Base-by-base conservation (phyloP, 2,113 vertebrate species). In the Elachura formosa region DNA sequence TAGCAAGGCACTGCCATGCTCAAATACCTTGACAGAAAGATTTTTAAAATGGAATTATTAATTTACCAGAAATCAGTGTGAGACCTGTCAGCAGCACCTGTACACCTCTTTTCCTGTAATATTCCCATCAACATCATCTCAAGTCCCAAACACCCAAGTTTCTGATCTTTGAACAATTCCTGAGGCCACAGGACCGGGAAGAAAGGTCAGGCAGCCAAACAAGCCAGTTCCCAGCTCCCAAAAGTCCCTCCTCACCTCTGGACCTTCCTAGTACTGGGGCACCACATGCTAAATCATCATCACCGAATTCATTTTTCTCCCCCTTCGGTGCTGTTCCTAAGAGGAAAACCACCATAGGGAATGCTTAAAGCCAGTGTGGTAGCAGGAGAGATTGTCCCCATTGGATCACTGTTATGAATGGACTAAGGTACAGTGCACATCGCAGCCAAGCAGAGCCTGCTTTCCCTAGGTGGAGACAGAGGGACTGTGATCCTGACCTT, bases 281-380 rank as follows among this genome's bases (percentile, higher is more conserved):
- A n/a, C 7, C 6, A 1, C 14, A 18, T 8, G 5, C n/a, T 31
- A 58, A 54, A 62, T 41, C 38, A n/a, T 55, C 36, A 29, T 3
- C 38, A 52, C 19, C 0, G 1, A 63, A 19, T 8, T 24, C 2
- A 24, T 36, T 40, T 55, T 67, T 22, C 24, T 72, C 21, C 31
- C 58, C 14, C 33, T 71, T 31, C 5, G 15, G 25, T 43, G 46
- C 31, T 49, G 3, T 58, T 49, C 71, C 25, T 11, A 45, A 51
- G 36, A 73, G 15, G 10, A 80, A 76, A 83, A 64, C 4, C 43
- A 46, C 78, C 56, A 22, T 0, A 1, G 18, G 25, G 14, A 88
- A 54, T 0, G 1, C 36, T 51, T 28, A 28, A 79, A 83, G 62
- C 49, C 77, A 62, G 1, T 0, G 0, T 11, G 14, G 49, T 59